Base-by-base conservation (phyloP, 2,888 invertebrate genomes). In the Argyresthia goedartella region DNA sequence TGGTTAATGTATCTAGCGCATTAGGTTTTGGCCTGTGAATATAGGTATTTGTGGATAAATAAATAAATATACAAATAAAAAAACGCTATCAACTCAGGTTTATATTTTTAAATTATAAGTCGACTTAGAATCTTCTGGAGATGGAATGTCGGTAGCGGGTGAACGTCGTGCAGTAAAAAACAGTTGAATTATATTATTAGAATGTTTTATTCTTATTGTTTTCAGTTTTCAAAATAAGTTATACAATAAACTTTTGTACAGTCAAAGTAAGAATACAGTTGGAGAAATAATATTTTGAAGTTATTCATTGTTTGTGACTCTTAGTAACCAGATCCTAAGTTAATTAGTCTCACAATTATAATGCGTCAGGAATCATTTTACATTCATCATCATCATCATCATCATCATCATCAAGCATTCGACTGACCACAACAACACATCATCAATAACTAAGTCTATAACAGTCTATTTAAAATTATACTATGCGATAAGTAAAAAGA, bases 381-480 rank as follows among this genome's bases (percentile, higher is more conserved):
- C 55, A 55, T 33, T 50, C 50, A 51, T 49, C n/a, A n/a, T n/a
- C n/a, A n/a, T n/a, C n/a, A n/a, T n/a, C n/a, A n/a, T n/a, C n/a
- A n/a, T n/a, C n/a, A n/a, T n/a, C n/a, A n/a, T n/a, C n/a, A n/a
- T n/a, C 68, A 67, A 60, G 49, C 48, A 54, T 66, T 60, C 60
- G 64, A 65, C 65, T 64, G 62, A 71, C 69, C 73, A 69, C 67
- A 67, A 66, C 67, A 73, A 78, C 76, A 61, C 63, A 60, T 69
- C 70, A 65, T 69, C 73, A 62, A 70, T 68, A 81, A 81, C 77
- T 85, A 81, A 84, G 82, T 76, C 80, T 86, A 85, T 86, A 86
- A 86, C 86, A 86, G 86, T 86, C 86, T 84, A 81, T 86, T 80
- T 76, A 80, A 79, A 86, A 84, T 81, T 81, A 84, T 82, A 81